Evolutionary conservation across 2,797 vertebrate species (phyloP).

Genomic region (Falco berigora): DNA sequence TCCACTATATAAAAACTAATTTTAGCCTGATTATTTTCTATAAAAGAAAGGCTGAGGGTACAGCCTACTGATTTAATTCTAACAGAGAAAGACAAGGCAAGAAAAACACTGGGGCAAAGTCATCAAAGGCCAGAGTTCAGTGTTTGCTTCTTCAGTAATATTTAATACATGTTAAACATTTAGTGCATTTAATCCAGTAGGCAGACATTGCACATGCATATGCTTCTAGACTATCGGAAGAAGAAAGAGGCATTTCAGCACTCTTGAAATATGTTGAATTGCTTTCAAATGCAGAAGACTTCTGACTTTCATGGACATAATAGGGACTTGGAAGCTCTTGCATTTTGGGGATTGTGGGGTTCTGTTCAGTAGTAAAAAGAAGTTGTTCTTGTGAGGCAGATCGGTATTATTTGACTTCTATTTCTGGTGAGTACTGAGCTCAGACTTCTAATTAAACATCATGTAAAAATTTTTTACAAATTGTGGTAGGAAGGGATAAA

Average conservation of each 20-base stretch:
- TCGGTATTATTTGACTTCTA: background rate
- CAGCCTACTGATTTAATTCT: background rate
- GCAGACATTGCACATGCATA: background rate
- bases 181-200: background rate
- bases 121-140: background rate
- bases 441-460: background rate
- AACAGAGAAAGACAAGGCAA: background rate
- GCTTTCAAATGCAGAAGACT: background rate
- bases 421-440: background rate
- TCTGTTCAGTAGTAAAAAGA: background rate
- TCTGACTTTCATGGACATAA: background rate
- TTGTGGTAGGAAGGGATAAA: background rate
- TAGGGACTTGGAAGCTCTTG: background rate
- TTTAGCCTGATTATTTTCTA: background rate
- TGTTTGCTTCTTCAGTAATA: background rate
- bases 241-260: background rate
- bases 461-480: background rate
- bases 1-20: background rate
- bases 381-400: background rate
- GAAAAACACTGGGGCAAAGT: background rate
- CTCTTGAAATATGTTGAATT: background rate
- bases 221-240: background rate
- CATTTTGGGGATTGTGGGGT: background rate
- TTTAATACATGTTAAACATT: background rate
- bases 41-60: background rate